Evolutionary conservation across 2,888 invertebrate genomes (phyloP).

Genomic region (Agrochola lychnidis): DNA sequence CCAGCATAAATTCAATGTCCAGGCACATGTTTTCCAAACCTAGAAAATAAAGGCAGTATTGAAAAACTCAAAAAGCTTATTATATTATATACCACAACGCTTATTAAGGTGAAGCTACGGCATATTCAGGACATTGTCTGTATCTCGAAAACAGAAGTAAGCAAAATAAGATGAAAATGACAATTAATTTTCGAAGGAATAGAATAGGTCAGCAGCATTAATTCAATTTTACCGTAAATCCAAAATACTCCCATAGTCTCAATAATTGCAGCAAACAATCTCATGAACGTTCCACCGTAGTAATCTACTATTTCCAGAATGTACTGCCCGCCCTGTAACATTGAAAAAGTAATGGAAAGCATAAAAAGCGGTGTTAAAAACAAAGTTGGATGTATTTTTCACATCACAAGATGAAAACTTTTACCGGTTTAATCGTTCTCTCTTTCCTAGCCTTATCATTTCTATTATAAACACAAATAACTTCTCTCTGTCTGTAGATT

Average conservation of each 20-base stretch:
- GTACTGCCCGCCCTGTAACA: constrained; percentile 93
- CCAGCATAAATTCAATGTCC: constrained; percentile 95
- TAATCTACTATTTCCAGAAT: constrained; percentile 93
- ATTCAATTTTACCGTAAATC: constrained; percentile 92
- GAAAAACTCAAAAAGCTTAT: neutral
- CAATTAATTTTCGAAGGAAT: neutral
- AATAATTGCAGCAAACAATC: constrained; percentile 92
- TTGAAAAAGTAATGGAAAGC: neutral
- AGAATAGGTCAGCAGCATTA: neutral
- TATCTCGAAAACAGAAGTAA: neutral
- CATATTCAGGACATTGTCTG: neutral
- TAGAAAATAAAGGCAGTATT: constrained; percentile 65
- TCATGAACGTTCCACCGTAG: constrained; percentile 95
- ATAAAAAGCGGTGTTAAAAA: neutral
- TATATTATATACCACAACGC: neutral
- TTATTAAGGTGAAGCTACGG: too few relatives aligned
- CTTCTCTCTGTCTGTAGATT: neutral
- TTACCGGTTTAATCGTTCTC: neutral
- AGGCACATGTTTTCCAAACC: constrained; percentile 85
- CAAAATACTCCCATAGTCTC: constrained; percentile 94
- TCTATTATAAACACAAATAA: neutral
- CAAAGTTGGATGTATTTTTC: neutral
- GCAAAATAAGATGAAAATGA: neutral
- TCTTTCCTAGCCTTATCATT: neutral
- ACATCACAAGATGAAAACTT: neutral